phyloP scores from a whole-genome alignment of 2,888 invertebrate genomes.

The Salpingus planirostris region DNA sequence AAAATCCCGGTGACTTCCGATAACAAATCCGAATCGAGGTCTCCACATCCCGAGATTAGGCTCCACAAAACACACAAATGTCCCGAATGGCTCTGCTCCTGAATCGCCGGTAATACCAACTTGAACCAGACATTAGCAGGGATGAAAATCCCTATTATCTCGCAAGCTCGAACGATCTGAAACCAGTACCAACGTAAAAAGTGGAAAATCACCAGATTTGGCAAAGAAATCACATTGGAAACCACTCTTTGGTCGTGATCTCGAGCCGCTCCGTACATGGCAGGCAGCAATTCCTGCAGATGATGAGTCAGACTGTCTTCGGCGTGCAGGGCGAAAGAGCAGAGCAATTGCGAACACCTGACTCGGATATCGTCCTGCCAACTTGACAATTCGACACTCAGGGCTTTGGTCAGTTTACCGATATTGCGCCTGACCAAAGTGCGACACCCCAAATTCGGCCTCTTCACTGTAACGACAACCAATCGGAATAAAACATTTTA shows the following conservation, averaged over 20 bases:
- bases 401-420: slow-evolving; percentile 62
- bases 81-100: slow-evolving; percentile 44
- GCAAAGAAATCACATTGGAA: slow-evolving; percentile 42
- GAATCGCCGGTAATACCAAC: slow-evolving; percentile 55
- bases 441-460: slow-evolving; percentile 86
- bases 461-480: slow-evolving; percentile 43
- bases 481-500: too few relatives aligned
- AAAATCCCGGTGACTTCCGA: slow-evolving; percentile 51
- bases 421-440: slow-evolving; percentile 66
- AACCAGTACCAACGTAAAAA: slow-evolving; percentile 8
- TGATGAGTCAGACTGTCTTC: slow-evolving; percentile 68
- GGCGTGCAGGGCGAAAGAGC: slow-evolving; percentile 60
- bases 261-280: slow-evolving; percentile 46
- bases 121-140: slow-evolving; percentile 59
- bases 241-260: slow-evolving; percentile 59
- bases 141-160: slow-evolving; percentile 70
- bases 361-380: slow-evolving; percentile 65
- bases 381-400: slow-evolving; percentile 60
- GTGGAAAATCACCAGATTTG: neutral
- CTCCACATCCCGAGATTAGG: slow-evolving; percentile 50
- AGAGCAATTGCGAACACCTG: slow-evolving; percentile 66
- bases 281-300: slow-evolving; percentile 47
- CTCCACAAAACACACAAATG: slow-evolving; percentile 53
- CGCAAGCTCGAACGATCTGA: slow-evolving; percentile 51
- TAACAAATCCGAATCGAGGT: slow-evolving; percentile 44